Percentiles rank a stretch among this genome's conserved stretches.
phyloP scores from a whole-genome alignment of 2,113 vertebrate species.

The Corythornis madagascariensis region DNA sequence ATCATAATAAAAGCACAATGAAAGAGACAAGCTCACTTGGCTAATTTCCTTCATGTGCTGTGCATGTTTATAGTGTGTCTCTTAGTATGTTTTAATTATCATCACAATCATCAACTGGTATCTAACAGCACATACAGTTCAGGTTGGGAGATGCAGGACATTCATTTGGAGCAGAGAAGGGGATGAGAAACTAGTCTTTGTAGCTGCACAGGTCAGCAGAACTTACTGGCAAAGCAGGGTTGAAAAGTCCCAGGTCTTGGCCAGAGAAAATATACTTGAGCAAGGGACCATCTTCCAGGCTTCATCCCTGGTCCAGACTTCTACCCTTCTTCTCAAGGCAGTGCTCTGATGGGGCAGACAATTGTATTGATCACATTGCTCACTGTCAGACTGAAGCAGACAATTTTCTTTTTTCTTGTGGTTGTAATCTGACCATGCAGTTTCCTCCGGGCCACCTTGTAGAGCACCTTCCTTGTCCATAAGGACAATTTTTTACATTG shows the following conservation, averaged over 20 bases:
- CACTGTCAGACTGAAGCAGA: not conserved
- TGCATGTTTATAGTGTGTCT: slow-evolving; percentile 64
- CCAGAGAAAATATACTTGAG: not conserved
- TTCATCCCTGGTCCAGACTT: not conserved
- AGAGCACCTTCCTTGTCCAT: not conserved
- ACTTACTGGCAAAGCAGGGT: not conserved
- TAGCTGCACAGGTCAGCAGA: not conserved
- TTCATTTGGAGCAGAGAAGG: not conserved
- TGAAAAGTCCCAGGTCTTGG: not conserved
- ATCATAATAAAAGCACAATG: slow-evolving; percentile 85
- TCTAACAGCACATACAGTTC: slow-evolving; percentile 5
- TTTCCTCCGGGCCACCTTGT: not conserved
- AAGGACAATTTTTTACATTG: not conserved
- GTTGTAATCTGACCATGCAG: too few relatives aligned
- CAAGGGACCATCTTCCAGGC: not conserved
- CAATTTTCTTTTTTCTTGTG: not conserved
- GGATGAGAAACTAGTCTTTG: not conserved
- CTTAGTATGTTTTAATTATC: slow-evolving; percentile 72
- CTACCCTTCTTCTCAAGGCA: not conserved
- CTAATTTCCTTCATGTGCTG: slow-evolving; percentile 76
- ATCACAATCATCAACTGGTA: slow-evolving; percentile 42
- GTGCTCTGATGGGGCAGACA: not conserved
- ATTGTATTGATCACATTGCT: not conserved
- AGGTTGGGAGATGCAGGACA: not conserved
- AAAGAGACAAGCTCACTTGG: slow-evolving; percentile 73